Evolutionary conservation across 2,888 invertebrate genomes (phyloP).

Genomic region (Seladonia tumulorum): DNA sequence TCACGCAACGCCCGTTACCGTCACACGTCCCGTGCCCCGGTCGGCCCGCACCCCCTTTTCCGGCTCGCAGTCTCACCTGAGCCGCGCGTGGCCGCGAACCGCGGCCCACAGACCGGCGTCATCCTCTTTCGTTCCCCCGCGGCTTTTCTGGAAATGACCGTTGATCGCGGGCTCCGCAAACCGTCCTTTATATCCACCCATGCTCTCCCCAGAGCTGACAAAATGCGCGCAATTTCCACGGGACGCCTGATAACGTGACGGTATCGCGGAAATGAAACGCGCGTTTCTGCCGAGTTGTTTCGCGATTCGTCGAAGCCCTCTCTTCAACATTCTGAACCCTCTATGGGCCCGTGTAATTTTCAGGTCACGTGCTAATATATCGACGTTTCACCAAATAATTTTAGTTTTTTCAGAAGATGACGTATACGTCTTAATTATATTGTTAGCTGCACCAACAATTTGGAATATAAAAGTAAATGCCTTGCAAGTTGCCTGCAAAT

Average conservation of each 20-base stretch:
- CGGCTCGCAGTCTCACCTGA: slow-evolving; percentile 45
- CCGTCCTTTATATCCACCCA: slow-evolving; percentile 48
- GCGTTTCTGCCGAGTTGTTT: background rate
- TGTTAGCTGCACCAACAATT: too few relatives aligned
- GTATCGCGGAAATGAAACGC: slow-evolving; percentile 58
- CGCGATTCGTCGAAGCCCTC: background rate
- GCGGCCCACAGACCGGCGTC: slow-evolving; percentile 21
- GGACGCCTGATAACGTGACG: slow-evolving; percentile 51
- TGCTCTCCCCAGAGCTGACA: slow-evolving; percentile 48
- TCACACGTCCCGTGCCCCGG: slow-evolving; percentile 20
- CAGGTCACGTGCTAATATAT: too few relatives aligned
- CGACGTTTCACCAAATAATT: too few relatives aligned
- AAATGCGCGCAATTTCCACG: slow-evolving; percentile 68
- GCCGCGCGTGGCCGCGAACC: background rate
- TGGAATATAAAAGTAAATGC: too few relatives aligned
- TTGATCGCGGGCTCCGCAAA: slow-evolving; percentile 63
- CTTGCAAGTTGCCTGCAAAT: too few relatives aligned
- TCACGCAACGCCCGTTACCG: slow-evolving; percentile 63
- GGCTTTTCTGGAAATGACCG: slow-evolving; percentile 68
- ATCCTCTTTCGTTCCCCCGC: slow-evolving; percentile 30
- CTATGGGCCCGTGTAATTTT: too few relatives aligned
- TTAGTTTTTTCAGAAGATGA: too few relatives aligned
- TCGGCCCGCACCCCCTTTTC: background rate
- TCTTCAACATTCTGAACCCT: too few relatives aligned
- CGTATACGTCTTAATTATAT: too few relatives aligned